A percentile compares a stretch with the other conserved stretches of the same genome.
These are phyloP conservation scores for Formicarius rufipectus DNA, from an alignment of 2,113 vertebrate species.

Conservation along the genomic window DNA sequence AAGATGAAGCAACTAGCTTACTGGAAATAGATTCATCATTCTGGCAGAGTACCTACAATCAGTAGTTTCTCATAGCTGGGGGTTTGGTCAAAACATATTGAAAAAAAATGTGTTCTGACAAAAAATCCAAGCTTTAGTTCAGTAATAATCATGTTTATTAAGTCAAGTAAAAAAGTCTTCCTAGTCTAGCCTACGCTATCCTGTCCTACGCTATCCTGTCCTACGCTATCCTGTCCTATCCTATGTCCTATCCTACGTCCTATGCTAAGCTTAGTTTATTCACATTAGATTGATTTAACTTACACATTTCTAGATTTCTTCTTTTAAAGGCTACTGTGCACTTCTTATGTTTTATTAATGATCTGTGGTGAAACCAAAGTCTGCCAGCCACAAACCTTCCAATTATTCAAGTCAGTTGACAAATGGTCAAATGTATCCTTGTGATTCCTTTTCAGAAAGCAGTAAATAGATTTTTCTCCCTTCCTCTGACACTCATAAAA, in stretches of 20 bases:
- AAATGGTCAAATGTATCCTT: background rate
- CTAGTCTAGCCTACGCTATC: background rate
- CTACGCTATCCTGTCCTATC: background rate
- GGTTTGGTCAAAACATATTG: constrained; percentile 10
- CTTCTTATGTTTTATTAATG: background rate
- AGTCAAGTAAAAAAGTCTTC: background rate
- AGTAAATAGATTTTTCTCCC: background rate
- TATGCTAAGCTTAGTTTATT: background rate
- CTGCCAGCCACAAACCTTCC: background rate
- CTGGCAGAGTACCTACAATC: constrained; percentile 47
- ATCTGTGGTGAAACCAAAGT: background rate
- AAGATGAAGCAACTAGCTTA: constrained; percentile 64
- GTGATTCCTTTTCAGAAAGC: background rate
- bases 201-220: background rate
- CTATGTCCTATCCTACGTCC: background rate
- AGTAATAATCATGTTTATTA: background rate
- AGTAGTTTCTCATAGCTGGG: constrained; percentile 51
- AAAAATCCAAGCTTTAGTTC: background rate
- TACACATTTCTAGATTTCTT: background rate
- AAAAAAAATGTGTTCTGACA: background rate
- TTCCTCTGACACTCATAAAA: background rate
- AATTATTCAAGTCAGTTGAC: background rate
- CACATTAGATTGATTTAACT: background rate
- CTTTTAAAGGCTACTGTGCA: background rate
- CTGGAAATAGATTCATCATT: constrained; percentile 63